phyloP scores from a whole-genome alignment of 2,888 invertebrate genomes.

The Poecilobothrus nobilitatus region DNA sequence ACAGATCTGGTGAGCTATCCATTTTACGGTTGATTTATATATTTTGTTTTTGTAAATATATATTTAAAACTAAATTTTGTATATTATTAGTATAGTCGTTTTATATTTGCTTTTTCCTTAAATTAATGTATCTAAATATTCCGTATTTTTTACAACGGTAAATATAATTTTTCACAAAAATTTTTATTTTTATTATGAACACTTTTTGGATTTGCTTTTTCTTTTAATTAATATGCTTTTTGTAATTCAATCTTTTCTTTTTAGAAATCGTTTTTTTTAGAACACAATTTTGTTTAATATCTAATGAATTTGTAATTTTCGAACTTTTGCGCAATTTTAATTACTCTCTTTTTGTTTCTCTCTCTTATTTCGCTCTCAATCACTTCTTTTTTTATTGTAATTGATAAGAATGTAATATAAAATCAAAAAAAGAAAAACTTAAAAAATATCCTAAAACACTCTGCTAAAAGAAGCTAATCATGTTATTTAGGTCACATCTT shows the following conservation, averaged over 20 bases:
- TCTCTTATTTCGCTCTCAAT: too few species aligned
- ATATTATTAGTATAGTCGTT: neutral
- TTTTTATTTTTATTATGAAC: neutral
- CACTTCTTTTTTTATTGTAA: too few species aligned
- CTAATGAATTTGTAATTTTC: neutral
- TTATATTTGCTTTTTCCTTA: neutral
- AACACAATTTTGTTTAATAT: neutral
- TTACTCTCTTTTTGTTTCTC: neutral
- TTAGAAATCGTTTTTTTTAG: too few species aligned
- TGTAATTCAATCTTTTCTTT: too few species aligned
- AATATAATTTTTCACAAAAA: neutral
- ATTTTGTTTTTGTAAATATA: neutral
- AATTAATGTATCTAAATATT: too few species aligned
- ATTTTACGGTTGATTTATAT: conserved; percentile 24
- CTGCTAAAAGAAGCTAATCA: neutral
- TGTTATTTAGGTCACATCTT: neutral
- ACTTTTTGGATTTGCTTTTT: neutral
- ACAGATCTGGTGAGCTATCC: conserved; percentile 80
- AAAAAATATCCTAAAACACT: neutral
- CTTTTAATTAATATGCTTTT: too few species aligned
- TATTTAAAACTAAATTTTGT: neutral
- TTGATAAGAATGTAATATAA: too few species aligned
- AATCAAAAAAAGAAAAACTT: neutral
- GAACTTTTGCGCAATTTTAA: neutral
- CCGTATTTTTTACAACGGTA: too few species aligned